Evolutionary conservation across 2,888 invertebrate species (phyloP), one percentile per base, ranked within the genome.

Genomic region (Gymnosoma rotundatum): DNA sequence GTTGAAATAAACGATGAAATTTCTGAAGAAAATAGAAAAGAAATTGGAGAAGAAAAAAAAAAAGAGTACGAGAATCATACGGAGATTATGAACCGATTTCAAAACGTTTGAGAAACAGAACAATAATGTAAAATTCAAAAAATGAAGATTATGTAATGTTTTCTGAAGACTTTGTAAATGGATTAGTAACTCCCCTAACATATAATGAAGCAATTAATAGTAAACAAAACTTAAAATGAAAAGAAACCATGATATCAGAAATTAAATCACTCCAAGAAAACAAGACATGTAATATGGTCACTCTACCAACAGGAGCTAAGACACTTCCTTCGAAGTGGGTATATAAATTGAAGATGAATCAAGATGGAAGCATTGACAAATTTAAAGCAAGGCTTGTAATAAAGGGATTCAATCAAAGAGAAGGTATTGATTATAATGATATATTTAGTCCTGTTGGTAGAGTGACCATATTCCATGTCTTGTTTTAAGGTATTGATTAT

Each of bases 191-290:
- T 16, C 32, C 25, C 7, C 54, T 14, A 14, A n/a, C n/a, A 16
- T 25, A 32, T 36, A 9, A 32, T 7, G 66, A 66, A 32, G 10
- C 63, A 7, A 38, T 36, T 6, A 38, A 61, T 16, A 52, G 36
- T 21, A 54, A 50, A 63, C 14, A 61, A 42, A 38, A 20, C 14
- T 16, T n/a, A 21, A 3, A 52, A n/a, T 72, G 48, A 32, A 63
- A 73, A 36, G 20, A 32, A 61, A 16, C 88, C 8, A 90, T 90
- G 81, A 38, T 48, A 6, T n/a, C 42, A 3, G 61, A 61, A 61
- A 61, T 61, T 1, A 38, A 42, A 0, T 61, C 61, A 18, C 61
- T 61, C 1, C 0, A 21, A n/a, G 32, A 45, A 45, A 60, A 60
- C n/a, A 16, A 64, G 21, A 48, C 48, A 10, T 64, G 48, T 48